A percentile compares a stretch with the other conserved stretches of the same genome.
Conservation (phyloP, 2,797 vertebrate genomes). For the Ispidina picta region DNA sequence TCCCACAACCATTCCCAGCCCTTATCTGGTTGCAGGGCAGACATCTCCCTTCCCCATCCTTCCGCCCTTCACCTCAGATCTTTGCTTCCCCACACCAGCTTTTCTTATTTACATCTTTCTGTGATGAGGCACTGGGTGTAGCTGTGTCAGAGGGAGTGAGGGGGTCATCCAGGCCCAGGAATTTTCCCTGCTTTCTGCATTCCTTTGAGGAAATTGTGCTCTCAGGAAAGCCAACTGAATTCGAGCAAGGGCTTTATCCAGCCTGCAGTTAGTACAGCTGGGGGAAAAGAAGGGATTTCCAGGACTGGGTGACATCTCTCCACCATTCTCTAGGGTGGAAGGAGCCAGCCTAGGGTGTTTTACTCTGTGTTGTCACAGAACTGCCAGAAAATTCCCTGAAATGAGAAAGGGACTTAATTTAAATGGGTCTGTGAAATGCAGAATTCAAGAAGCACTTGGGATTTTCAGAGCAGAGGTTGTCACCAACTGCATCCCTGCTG, state of each 20-base stretch:
- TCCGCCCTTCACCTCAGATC: background rate
- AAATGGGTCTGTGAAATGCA: background rate
- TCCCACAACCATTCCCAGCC: background rate
- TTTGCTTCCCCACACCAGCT: background rate
- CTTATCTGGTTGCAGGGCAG: background rate
- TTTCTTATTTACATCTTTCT: background rate
- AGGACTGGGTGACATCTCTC: background rate
- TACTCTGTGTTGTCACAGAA: background rate
- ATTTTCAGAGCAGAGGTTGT: background rate
- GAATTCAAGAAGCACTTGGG: background rate
- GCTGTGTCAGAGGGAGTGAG: background rate
- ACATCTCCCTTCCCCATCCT: background rate
- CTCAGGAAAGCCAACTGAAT: background rate
- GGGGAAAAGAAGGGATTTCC: fast-evolving
- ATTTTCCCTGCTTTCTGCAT: background rate
- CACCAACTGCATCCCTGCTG: background rate
- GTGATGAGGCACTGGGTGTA: fast-evolving
- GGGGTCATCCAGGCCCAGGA: background rate
- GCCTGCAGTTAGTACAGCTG: background rate
- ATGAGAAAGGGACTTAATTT: background rate
- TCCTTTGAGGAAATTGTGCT: background rate
- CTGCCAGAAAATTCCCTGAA: background rate
- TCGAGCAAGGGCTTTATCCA: background rate
- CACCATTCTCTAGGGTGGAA: background rate
- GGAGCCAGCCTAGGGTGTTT: background rate